Base-by-base conservation (phyloP, 2,888 invertebrate species). In the Bombylius discolor region DNA sequence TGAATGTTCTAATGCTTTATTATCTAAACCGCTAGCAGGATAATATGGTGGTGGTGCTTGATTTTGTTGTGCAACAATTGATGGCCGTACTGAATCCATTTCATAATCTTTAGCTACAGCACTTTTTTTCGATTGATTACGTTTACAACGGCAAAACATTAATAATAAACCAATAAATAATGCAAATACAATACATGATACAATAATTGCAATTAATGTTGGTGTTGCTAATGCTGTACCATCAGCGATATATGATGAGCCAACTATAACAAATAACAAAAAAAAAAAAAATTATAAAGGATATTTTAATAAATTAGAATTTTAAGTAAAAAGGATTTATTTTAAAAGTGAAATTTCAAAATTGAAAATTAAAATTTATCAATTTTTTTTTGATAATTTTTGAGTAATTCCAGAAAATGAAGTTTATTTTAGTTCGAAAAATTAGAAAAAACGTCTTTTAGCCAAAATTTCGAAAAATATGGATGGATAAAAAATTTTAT, bases 1-100 rank as follows among this genome's bases (percentile, higher is more conserved):
- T 9, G 89, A 89, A 73, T 90, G 88, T 72, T 93, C 92, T 49
- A 93, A 76, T 36, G 91, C 93, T 74, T 93, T 93, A 73, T 93
- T 93, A 75, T 93, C 93, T 80, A 89, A 83, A 1, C 89, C 89
- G 50, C 87, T 81, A 12, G 84, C 83, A n/a, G 91, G 89, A 68
- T 91, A 91, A 66, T 92, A 92, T 0, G 91, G 91, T 42, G 91
- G 91, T 32, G 91, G 91, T 3, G 89, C 89, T 67, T 89, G 88
- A 60, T 85, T 88, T 72, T 89, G 89, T 60, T 87, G 87, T n/a
- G 88, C 83, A 47, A 89, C 88, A 72, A 90, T 85, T 51, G 89
- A 86, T 23, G 89, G 89, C 56, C 89, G 81, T 62, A 89, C 87
- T 0, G 89, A 85, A 68, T 91, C 90, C 86, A 90, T 88, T 76